Evolutionary conservation across 2,113 vertebrate genomes (phyloP).

Genomic region (Camelus dromedarius): DNA sequence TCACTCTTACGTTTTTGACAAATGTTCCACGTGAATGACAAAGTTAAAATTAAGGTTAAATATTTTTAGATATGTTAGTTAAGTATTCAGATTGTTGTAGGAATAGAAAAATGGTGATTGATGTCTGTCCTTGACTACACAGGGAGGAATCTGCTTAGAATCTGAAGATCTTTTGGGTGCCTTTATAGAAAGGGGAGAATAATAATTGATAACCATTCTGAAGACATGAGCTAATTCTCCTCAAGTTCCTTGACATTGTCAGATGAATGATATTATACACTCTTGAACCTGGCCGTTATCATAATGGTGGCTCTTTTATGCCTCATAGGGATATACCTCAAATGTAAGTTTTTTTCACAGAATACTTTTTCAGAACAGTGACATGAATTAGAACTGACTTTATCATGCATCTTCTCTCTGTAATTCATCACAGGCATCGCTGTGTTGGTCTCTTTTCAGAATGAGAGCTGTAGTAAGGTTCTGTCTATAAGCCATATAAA

Average conservation of each 20-base stretch:
- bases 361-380: not conserved
- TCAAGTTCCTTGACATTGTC: not conserved
- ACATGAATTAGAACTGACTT: conserved; percentile 26
- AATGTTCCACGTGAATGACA: conserved; percentile 14
- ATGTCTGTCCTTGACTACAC: not conserved
- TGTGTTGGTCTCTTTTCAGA: not conserved
- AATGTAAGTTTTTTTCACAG: conserved; percentile 9
- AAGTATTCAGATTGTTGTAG: conserved; percentile 29
- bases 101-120: conserved; percentile 1
- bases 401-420: not conserved
- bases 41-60: conserved; percentile 54
- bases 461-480: not conserved
- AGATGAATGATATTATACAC: not conserved
- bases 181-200: not conserved
- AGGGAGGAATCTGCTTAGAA: not conserved
- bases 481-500: not conserved
- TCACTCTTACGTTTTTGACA: conserved; percentile 35
- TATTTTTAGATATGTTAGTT: conserved; percentile 59
- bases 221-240: conserved; percentile 17
- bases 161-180: conserved; percentile 13
- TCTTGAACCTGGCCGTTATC: not conserved
- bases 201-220: not conserved
- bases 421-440: not conserved
- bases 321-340: not conserved
- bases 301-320: conserved; percentile 11